These are phyloP conservation scores for Pantala flavescens DNA, from an alignment of 1,140 invertebrate genomes.

Conservation along the genomic window DNA sequence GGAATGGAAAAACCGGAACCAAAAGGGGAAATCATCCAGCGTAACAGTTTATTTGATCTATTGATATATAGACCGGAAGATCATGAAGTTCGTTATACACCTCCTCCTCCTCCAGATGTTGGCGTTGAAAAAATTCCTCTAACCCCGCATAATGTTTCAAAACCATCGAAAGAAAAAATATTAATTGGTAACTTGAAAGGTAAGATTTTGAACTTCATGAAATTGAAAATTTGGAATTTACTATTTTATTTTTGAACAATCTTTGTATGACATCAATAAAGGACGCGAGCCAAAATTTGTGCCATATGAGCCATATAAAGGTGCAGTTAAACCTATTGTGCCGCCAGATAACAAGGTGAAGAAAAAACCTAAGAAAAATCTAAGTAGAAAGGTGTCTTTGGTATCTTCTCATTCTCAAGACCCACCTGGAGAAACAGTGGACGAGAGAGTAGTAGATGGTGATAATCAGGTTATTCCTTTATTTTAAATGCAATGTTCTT, in stretches of 20 bases:
- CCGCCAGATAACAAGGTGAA: conserved; percentile 36
- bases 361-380: conserved; percentile 43
- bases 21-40: not conserved
- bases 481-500: not conserved
- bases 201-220: conserved; percentile 35
- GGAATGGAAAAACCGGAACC: conserved; percentile 40
- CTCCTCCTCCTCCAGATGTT: conserved; percentile 32
- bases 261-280: not conserved
- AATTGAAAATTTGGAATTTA: no score
- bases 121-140: conserved; percentile 38
- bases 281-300: conserved; percentile 63
- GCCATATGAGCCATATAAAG: conserved; percentile 80
- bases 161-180: conserved; percentile 33
- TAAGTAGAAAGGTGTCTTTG: conserved; percentile 9
- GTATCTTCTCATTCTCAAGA: conserved; percentile 51
- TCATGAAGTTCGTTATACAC: conserved; percentile 31
- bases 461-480: not conserved
- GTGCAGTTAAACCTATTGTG: conserved; percentile 66
- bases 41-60: conserved; percentile 28
- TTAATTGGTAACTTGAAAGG: conserved; percentile 39
- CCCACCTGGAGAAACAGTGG: conserved; percentile 47
- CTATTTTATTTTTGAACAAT: no score
- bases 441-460: conserved; percentile 24
- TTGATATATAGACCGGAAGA: conserved; percentile 40
- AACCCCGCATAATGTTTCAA: conserved; percentile 32